Evolutionary conservation across 2,797 vertebrate species (phyloP).

Genomic region (Rhinella marina): DNA sequence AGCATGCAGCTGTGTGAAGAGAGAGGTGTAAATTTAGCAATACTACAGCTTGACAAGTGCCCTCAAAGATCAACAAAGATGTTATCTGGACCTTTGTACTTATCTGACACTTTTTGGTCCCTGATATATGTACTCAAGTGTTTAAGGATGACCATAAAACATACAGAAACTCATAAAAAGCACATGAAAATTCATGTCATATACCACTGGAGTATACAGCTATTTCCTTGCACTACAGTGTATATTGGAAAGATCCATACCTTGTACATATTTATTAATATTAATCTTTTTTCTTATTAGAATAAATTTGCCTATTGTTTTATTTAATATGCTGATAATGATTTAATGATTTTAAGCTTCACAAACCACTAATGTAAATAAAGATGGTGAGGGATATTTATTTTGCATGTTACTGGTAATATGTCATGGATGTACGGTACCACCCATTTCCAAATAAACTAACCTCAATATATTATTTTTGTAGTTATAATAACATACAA

Average conservation of each 20-base stretch:
- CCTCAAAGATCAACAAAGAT: constrained; percentile 56
- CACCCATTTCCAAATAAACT: constrained; percentile 10
- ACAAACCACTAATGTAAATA: constrained; percentile 2
- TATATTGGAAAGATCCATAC: not conserved
- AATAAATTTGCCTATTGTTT: too few relatives aligned
- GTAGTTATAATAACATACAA: constrained; percentile 37
- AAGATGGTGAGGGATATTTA: not conserved
- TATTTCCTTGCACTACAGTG: too few relatives aligned
- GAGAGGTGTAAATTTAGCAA: constrained; percentile 44
- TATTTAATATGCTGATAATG: not conserved
- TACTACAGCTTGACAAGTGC: constrained; percentile 55
- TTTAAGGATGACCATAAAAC: constrained; percentile 2
- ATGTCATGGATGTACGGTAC: not conserved
- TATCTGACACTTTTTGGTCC: constrained; percentile 26
- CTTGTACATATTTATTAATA: not conserved
- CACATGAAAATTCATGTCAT: not conserved
- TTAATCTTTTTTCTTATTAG: not conserved
- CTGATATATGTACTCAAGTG: constrained; percentile 20
- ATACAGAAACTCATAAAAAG: not conserved
- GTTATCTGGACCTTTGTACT: constrained; percentile 39
- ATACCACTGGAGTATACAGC: not conserved
- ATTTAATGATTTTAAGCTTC: not conserved
- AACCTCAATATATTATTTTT: not conserved
- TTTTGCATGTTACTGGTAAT: not conserved
- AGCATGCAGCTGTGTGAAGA: constrained; percentile 55